Base-by-base conservation (phyloP, 2,797 vertebrate species). In the Corythornis leucogaster region DNA sequence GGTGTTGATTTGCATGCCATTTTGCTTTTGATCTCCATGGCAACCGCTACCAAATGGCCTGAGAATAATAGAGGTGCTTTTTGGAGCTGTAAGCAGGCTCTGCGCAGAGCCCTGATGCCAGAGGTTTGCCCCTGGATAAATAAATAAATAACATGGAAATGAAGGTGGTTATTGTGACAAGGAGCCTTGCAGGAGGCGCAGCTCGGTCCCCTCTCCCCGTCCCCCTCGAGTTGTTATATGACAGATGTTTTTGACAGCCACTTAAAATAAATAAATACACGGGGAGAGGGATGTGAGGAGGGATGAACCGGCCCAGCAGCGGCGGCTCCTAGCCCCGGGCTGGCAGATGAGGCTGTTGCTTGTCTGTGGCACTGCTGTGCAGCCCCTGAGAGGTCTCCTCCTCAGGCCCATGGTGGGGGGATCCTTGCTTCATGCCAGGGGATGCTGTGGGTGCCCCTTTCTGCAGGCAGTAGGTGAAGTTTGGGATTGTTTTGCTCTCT, bases 11-110 rank as follows among this genome's bases (percentile, higher is more conserved):
- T 97, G 97, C 98, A 97, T 97, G 97, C 95, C 96, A 92, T 96
- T 97, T 97, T 97, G 97, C 97, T 96, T 98, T 97, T 96, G 95
- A 97, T 97, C 95, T 96, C 97, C 97, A 97, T 97, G 91, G 97
- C 97, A 98, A 98, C 98, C 38, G 33, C 95, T 93, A 97, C 97
- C 96, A 97, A 98, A 97, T 96, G 97, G 97, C 96, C 97, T 94
- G 95, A 93, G 96, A 97, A 97, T 96, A 97, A 97, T 92, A 92
- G 96, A 94, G 95, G 95, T 95, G 93, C 90, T 96, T 92, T 85
- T 93, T 91, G 92, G 94, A 92, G 92, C 92, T 68, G 85, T 57
- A 75, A 93, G 93, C 81, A 89, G 95, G 55, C 93, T 94, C 94
- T 50, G 83, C 11, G 55, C 85, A 71, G 90, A 92, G 93, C 50